A percentile compares a stretch with the other conserved stretches of the same genome.
Conservation (phyloP, 2,113 vertebrate genomes). For the Orientallactaga bullata region DNA sequence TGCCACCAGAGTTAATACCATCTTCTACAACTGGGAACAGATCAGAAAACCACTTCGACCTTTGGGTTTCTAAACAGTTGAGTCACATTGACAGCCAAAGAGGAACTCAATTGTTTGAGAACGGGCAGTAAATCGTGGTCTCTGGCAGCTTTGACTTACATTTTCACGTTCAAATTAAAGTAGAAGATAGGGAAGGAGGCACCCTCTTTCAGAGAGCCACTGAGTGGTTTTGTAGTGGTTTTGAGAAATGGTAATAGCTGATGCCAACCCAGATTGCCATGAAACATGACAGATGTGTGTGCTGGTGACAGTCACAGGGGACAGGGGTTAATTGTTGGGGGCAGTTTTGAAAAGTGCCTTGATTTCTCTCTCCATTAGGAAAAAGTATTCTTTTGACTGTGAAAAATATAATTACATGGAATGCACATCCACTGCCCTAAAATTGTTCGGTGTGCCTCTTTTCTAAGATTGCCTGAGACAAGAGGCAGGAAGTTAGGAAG, state of each 20-base stretch:
- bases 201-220: neutral
- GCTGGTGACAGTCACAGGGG: neutral
- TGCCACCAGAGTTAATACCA: neutral
- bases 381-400: neutral
- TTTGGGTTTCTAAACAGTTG: neutral
- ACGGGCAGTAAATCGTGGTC: neutral
- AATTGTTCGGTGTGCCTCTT: neutral
- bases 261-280: neutral
- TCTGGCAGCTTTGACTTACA: neutral
- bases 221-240: neutral
- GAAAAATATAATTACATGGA: neutral
- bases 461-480: neutral
- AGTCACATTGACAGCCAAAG: neutral
- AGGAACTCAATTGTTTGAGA: neutral
- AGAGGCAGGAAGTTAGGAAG: neutral
- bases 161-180: slow-evolving; percentile 32
- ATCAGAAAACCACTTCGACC: neutral
- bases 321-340: neutral
- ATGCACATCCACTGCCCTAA: neutral
- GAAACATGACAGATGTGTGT: neutral
- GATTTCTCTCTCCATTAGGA: neutral
- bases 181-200: neutral
- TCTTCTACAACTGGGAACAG: neutral
- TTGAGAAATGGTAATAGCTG: neutral
- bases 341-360: neutral